Percentiles rank a stretch among this genome's conserved stretches.
phyloP scores from a whole-genome alignment of 2,797 vertebrate species.

The Pangasius djambal region DNA sequence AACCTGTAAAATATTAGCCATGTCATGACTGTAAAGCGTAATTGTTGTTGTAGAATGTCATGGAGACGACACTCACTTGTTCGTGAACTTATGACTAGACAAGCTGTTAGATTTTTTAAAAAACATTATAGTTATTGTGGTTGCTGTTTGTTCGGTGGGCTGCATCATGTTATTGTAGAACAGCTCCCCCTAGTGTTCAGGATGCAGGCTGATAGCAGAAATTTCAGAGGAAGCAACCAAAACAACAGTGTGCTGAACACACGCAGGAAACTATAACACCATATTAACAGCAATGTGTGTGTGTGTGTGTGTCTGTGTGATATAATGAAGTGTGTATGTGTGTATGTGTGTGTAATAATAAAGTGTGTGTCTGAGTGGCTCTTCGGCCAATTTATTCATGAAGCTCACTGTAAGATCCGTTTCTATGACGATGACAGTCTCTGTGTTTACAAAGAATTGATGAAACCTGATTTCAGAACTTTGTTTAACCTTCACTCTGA shows the following conservation, averaged over 20 bases:
- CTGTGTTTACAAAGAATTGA: background rate
- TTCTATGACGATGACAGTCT: constrained; percentile 29
- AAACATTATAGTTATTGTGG: background rate
- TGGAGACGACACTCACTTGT: background rate
- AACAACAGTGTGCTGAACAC: background rate
- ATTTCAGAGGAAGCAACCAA: background rate
- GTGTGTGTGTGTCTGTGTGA: constrained; percentile 20
- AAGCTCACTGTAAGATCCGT: constrained; percentile 9
- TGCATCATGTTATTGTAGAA: too few relatives aligned
- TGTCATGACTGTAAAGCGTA: too few relatives aligned
- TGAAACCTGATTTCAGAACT: constrained; percentile 6
- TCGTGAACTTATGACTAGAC: background rate
- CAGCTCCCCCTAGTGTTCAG: background rate
- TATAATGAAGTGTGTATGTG: background rate
- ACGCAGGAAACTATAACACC: background rate
- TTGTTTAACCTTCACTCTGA: background rate
- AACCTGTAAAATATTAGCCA: background rate
- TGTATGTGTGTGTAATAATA: constrained; percentile 16
- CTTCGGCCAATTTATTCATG: constrained; percentile 16
- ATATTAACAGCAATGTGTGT: background rate
- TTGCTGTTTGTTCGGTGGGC: background rate
- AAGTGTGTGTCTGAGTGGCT: background rate
- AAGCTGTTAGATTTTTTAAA: background rate
- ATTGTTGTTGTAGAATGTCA: background rate
- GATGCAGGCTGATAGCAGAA: background rate